Evolutionary conservation across 2,113 vertebrate genomes (phyloP).

Genomic region (Psilopsiagon aurifrons): DNA sequence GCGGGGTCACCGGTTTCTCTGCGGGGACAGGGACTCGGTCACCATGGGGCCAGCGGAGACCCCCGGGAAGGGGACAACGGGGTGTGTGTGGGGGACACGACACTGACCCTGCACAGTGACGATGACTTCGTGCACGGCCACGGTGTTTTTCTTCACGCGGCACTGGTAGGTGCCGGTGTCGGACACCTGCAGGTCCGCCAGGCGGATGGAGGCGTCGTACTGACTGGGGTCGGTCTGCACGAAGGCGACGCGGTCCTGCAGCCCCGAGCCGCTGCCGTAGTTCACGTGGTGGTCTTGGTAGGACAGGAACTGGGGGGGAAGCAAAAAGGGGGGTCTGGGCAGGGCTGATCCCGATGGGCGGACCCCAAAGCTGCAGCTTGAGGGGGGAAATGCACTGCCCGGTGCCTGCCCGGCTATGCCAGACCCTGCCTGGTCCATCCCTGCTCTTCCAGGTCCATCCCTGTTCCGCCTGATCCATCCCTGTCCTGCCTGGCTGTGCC

Average conservation of each 20-base stretch:
- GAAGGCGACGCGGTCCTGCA: conserved; percentile 81
- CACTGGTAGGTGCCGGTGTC: conserved; percentile 92
- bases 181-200: conserved; percentile 68
- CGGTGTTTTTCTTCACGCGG: conserved; percentile 89
- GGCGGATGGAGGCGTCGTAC: conserved; percentile 85
- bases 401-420: neutral
- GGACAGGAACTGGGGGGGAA: conserved; percentile 20
- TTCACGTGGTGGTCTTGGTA: conserved; percentile 78
- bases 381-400: neutral
- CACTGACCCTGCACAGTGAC: conserved; percentile 85
- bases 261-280: conserved; percentile 61
- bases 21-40: neutral
- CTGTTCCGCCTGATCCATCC: too few species aligned
- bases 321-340: too few species aligned
- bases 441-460: neutral
- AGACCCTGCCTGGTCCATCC: neutral
- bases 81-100: neutral
- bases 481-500: neutral
- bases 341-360: neutral
- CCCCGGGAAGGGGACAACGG: neutral
- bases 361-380: rapidly evolving
- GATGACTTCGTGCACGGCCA: conserved; percentile 83
- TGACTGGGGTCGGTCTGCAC: conserved; percentile 72
- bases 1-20: conserved; percentile 81
- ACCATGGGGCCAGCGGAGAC: neutral